phyloP scores from a whole-genome alignment of 1,140 invertebrate species.

The Caerostris darwini region DNA sequence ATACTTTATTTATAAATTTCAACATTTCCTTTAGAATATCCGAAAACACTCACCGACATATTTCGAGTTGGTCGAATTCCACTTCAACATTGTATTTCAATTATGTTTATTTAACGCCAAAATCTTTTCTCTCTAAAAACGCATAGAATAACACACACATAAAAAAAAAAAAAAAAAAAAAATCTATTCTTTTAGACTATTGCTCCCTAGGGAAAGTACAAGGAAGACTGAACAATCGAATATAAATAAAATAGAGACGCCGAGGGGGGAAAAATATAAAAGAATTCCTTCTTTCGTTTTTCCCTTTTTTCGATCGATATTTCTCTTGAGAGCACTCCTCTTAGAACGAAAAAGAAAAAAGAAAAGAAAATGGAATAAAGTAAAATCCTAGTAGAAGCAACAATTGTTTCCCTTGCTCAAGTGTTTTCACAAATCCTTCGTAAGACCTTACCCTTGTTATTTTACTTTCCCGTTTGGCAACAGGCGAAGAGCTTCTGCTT shows the following conservation, averaged over 20 bases:
- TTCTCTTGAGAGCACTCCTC: conserved; percentile 6
- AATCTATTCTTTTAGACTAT: conserved; percentile 36
- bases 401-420: conserved; percentile 71
- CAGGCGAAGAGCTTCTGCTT: conserved; percentile 47
- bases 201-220: conserved; percentile 45
- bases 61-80: not conserved
- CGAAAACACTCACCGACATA: not conserved
- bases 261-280: not conserved
- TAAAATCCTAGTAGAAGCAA: conserved; percentile 42
- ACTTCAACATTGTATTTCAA: not conserved
- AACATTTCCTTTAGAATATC: too few species aligned
- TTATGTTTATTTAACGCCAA: not conserved
- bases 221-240: conserved; percentile 69
- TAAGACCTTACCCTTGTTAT: conserved; percentile 66
- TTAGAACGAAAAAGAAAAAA: conserved; percentile 30
- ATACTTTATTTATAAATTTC: too few species aligned
- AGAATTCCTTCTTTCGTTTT: not conserved
- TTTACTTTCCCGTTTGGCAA: conserved; percentile 70
- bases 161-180: too few species aligned
- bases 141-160: not conserved
- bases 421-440: conserved; percentile 72
- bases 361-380: conserved; percentile 5
- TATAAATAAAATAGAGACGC: conserved; percentile 60
- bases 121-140: not conserved
- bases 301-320: conserved; percentile 45